Percentiles rank a stretch among this genome's conserved stretches.
Evolutionary conservation across 1,140 invertebrate species (phyloP).

Genomic region (Lordiphosa stackelbergi): DNA sequence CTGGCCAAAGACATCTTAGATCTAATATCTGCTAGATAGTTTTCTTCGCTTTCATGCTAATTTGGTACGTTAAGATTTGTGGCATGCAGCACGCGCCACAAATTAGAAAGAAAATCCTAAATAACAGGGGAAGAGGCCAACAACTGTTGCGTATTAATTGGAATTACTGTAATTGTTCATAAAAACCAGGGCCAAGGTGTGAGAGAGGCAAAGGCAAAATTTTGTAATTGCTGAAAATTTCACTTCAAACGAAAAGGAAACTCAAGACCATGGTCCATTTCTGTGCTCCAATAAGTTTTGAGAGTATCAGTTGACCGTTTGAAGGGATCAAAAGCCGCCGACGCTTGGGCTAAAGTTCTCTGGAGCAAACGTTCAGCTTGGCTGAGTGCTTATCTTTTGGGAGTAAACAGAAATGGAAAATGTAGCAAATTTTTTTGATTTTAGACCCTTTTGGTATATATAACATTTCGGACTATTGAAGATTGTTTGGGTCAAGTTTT

Average conservation of each 20-base stretch:
- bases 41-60: conserved; percentile 50
- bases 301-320: background rate
- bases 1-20: conserved; percentile 35
- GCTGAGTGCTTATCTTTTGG: background rate
- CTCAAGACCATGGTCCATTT: background rate
- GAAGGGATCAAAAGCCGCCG: too few relatives aligned
- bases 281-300: conserved; percentile 33
- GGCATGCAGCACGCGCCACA: conserved; percentile 61
- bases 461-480: too few relatives aligned
- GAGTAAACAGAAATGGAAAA: too few relatives aligned
- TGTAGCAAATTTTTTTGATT: too few relatives aligned
- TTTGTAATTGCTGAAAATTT: too few relatives aligned
- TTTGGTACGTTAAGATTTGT: conserved; percentile 30
- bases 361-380: conserved; percentile 20
- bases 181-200: conserved; percentile 8
- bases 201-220: too few relatives aligned
- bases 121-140: conserved; percentile 1
- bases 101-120: conserved; percentile 42
- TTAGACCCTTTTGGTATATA: too few relatives aligned
- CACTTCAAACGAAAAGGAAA: too few relatives aligned
- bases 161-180: conserved; percentile 54
- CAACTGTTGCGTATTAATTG: conserved; percentile 46
- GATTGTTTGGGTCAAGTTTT: too few relatives aligned
- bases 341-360: background rate
- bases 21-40: conserved; percentile 37